Conservation (phyloP, 2,113 vertebrate genomes). For the Mirounga angustirostris region DNA sequence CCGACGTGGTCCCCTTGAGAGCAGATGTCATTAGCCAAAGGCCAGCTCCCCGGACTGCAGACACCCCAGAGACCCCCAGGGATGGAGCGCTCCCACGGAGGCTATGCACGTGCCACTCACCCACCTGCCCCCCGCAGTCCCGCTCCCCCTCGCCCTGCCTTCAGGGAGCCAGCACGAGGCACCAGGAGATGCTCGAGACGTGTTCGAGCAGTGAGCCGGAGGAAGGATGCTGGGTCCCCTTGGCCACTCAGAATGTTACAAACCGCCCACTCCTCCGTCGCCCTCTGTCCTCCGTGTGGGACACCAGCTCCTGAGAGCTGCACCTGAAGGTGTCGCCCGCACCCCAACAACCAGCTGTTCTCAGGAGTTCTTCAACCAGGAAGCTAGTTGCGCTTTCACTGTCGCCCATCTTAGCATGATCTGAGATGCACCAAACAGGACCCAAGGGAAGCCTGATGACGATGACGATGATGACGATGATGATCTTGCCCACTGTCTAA, state of each 20-base stretch:
- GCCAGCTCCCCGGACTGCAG: constrained; percentile 41
- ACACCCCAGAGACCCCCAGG: constrained; percentile 60
- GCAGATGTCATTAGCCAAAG: background rate
- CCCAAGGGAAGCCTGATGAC: fast-evolving
- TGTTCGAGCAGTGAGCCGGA: fast-evolving
- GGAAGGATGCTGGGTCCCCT: background rate
- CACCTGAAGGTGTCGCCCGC: background rate
- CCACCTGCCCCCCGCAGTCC: background rate
- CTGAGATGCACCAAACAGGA: background rate
- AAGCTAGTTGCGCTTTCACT: fast-evolving
- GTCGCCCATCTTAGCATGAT: background rate
- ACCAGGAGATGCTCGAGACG: background rate
- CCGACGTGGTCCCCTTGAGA: fast-evolving
- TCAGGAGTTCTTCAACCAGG: fast-evolving
- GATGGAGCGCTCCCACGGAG: background rate
- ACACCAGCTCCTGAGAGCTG: background rate
- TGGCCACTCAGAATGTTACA: background rate
- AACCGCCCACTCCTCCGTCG: fast-evolving
- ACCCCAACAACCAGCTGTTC: background rate
- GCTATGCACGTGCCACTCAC: background rate
- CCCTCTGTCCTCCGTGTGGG: background rate
- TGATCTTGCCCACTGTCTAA: fast-evolving
- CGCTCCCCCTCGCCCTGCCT: fast-evolving
- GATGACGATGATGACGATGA: fast-evolving
- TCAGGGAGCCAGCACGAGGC: background rate